Evolutionary conservation across 1,140 invertebrate species (phyloP).

Genomic region (Drosophila azteca): DNA sequence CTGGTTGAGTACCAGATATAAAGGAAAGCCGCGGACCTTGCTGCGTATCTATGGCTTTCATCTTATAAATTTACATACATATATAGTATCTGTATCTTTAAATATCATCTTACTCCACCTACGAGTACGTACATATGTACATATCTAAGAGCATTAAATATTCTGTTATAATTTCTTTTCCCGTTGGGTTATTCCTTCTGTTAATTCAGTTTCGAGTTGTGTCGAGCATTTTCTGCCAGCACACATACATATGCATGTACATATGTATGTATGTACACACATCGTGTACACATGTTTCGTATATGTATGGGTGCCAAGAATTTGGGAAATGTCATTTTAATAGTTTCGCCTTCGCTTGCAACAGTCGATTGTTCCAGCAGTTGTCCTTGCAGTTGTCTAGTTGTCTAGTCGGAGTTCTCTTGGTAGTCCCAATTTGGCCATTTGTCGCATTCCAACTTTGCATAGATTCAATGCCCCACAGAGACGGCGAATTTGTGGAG

Average conservation of each 20-base stretch:
- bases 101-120: too few species aligned
- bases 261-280: too few species aligned
- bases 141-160: not conserved
- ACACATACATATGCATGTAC: not conserved
- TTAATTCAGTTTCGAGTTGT: slow-evolving; percentile 14
- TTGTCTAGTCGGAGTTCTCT: slow-evolving; percentile 1
- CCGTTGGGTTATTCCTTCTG: not conserved
- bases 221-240: slow-evolving; percentile 11
- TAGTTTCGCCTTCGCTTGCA: slow-evolving; percentile 17
- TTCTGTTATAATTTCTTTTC: not conserved
- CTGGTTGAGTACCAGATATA: too few species aligned
- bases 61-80: too few species aligned
- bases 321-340: slow-evolving; percentile 39
- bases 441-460: slow-evolving; percentile 43
- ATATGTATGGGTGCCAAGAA: slow-evolving; percentile 22
- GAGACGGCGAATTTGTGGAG: too few species aligned
- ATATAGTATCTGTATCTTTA: too few species aligned
- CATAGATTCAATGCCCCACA: slow-evolving; percentile 12
- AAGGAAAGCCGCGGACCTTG: too few species aligned
- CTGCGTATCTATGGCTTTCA: too few species aligned
- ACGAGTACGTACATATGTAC: too few species aligned
- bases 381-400: not conserved
- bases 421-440: slow-evolving; percentile 29
- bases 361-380: too few species aligned
- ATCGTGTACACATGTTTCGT: not conserved